phyloP scores from a whole-genome alignment of 2,888 invertebrate genomes.

The Timandra comae region DNA sequence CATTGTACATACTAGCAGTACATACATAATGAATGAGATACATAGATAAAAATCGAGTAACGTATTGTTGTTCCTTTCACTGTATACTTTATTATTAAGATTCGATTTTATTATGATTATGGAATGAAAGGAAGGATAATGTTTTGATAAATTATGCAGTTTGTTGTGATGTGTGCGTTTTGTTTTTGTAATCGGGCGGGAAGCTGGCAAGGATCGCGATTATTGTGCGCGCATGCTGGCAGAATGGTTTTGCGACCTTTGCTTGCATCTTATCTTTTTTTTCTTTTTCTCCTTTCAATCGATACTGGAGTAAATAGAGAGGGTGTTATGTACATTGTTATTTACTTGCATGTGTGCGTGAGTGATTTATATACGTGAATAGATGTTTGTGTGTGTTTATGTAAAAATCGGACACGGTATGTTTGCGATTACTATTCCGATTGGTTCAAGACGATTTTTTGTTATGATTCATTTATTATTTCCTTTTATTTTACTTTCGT shows the following conservation, averaged over 20 bases:
- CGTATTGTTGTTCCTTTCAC: constrained; percentile 12
- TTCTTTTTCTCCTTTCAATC: constrained; percentile 35
- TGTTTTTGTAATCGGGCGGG: constrained; percentile 46
- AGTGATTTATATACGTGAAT: constrained; percentile 20
- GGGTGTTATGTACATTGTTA: constrained; percentile 27
- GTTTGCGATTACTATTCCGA: too few species aligned
- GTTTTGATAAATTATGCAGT: too few species aligned
- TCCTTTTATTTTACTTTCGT: too few species aligned
- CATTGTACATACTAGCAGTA: constrained; percentile 4
- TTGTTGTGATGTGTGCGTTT: constrained; percentile 35
- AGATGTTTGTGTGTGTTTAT: constrained; percentile 22
- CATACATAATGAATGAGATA: constrained; percentile 25
- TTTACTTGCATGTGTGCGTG: constrained; percentile 31
- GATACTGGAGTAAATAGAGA: constrained; percentile 29
- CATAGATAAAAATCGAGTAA: constrained; percentile 26
- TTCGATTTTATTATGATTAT: constrained; percentile 4
- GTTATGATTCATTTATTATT: not conserved
- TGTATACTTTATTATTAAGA: constrained; percentile 4
- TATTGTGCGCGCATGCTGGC: constrained; percentile 39
- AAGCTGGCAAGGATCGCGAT: constrained; percentile 39
- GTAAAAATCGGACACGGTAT: constrained; percentile 10
- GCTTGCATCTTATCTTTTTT: constrained; percentile 31
- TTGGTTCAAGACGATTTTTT: too few species aligned
- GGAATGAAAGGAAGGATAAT: too few species aligned
- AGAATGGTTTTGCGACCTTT: constrained; percentile 41